Conservation (phyloP, 2,888 invertebrate genomes). For the Erebia ligea region DNA sequence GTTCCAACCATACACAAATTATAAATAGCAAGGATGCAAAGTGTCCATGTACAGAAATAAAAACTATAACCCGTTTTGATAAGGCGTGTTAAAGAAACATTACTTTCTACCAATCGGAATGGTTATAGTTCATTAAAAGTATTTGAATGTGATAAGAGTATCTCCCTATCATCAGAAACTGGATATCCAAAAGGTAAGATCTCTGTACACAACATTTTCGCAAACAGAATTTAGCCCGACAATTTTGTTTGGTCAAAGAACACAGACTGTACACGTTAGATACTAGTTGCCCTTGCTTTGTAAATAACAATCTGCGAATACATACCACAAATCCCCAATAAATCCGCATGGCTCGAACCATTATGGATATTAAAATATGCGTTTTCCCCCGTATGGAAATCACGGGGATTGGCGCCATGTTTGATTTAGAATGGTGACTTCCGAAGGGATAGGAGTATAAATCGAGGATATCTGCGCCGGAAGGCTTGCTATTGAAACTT, state of each 20-base stretch:
- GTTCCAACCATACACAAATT: conserved; percentile 40
- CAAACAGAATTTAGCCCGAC: conserved; percentile 6
- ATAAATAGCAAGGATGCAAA: background rate
- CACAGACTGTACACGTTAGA: background rate
- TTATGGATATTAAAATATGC: conserved; percentile 73
- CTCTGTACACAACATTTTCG: background rate
- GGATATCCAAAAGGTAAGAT: background rate
- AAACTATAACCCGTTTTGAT: too few species aligned
- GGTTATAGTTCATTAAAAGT: background rate
- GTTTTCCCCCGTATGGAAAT: conserved; percentile 56
- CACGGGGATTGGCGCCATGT: conserved; percentile 65
- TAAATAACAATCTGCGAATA: conserved; percentile 30
- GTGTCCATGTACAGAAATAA: background rate
- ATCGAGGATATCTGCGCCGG: conserved; percentile 65
- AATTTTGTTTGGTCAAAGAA: conserved; percentile 8
- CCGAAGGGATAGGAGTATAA: conserved; percentile 65
- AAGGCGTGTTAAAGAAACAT: too few species aligned
- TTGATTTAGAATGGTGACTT: conserved; percentile 80
- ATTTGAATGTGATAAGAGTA: background rate
- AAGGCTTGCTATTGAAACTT: conserved; percentile 60
- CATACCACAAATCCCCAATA: conserved; percentile 42
- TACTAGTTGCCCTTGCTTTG: conserved; percentile 12
- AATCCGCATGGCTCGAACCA: conserved; percentile 54
- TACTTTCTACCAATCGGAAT: too few species aligned
- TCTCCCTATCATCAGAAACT: background rate